Evolutionary conservation across 1,140 invertebrate species (phyloP), one percentile per base, ranked within the genome.

Genomic region (Laodelphax striatellus): DNA sequence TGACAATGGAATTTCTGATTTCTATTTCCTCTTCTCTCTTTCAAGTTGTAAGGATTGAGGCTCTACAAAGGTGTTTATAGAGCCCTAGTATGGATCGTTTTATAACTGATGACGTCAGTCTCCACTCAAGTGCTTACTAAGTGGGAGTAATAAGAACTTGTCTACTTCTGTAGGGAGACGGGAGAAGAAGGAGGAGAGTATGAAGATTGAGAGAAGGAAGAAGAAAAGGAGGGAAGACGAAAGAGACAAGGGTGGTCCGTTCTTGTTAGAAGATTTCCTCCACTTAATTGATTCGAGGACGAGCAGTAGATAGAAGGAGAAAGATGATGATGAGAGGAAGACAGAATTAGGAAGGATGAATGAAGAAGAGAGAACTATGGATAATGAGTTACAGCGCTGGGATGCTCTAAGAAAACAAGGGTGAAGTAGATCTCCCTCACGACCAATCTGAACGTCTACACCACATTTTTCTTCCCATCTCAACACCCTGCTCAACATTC

Each of bases 261-360:
- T 17, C 21, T 22, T 57, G 55, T 42, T 41, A 38, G 55, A 57
- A 42, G 43, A 57, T 57, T 56, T 42, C 19, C 19, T 28, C 11
- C 50, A 28, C 19, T 22, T 21, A 52, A 28, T 22, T 22, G 24
- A 52, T 28, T 52, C 13, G 9, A 52, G 19, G 19, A 21, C 8
- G 19, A 16, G 50, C 8, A 22, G 52, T 28, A 16, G 9, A 34
- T 28, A 34, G n/a, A n/a, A n/a, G n/a, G n/a, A n/a, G n/a, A n/a
- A n/a, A 54, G 19, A 54, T 6, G 17, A 16, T 28, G 53, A 24
- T 17, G 53, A 13, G 53, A 22, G 16, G 22, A 43, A n/a, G 56
- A 54, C 8, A 52, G 41, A 41, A 22, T 19, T 34, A 16, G 56
- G 16, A 42, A 19, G 56, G 42, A 42, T 28, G 6, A 6, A 28